Base-by-base conservation (phyloP, 2,113 vertebrate species). In the Psilopsiagon aurifrons region DNA sequence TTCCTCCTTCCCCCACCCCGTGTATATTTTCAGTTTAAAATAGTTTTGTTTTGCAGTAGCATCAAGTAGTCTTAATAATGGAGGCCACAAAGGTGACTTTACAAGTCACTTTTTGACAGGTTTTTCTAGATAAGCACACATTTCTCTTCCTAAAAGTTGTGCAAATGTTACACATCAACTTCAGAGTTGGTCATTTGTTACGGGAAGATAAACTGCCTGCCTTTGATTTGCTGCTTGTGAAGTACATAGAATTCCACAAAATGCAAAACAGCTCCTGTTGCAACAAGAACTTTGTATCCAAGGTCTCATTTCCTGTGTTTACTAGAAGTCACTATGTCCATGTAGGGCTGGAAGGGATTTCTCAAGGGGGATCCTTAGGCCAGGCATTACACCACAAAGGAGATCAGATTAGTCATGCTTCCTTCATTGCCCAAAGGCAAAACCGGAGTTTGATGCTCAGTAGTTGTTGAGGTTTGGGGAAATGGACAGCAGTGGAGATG, bases 381-480 rank as follows among this genome's bases (percentile, higher is more conserved):
- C 54, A 68, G 57, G 44, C 41, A 17, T 37, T 35, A 28, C 0
- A 8, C 20, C 37, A n/a, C 10, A 17, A 0, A 0, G 28, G 25
- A 78, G 25, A 23, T 28, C 27, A 57, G 29, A 79, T 52, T 47
- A 44, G 24, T 76, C 2, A 0, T 4, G 0, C 76, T 63, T 90
- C 41, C 29, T 24, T 92, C 39, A 9, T 3, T 70, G 54, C 33
- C 55, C 39, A 37, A 66, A 66, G 54, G 57, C 57, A 88, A 47
- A 86, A 39, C 27, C 28, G 13, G 24, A n/a, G 52, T 83, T 67
- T 59, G 63, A 31, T 44, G 31, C 33, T 85, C 27, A 20, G 13
- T 35, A 52, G 25, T 19, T 41, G 52, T 1, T 70, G 20, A 5
- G 25, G 15, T 37, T 90, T 54, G 8, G 14, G 7, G 55, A 51